Conservation (phyloP, 1,140 invertebrate species). For the Thaumatotibia leucotreta region DNA sequence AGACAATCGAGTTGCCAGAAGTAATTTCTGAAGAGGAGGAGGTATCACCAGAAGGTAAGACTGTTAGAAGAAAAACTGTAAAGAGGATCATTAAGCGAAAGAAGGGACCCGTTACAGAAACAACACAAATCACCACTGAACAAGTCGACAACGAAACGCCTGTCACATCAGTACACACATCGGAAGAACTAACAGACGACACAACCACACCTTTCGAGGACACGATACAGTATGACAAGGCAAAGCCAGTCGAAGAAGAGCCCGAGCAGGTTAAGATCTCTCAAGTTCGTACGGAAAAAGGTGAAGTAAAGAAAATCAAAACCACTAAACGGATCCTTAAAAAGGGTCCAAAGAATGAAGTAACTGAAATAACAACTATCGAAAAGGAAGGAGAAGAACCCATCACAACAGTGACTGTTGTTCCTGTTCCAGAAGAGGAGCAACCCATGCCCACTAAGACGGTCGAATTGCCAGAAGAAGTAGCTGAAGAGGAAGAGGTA, state of each 20-base stretch:
- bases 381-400: not conserved
- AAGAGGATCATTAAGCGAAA: constrained; percentile 26
- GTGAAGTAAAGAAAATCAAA: constrained; percentile 27
- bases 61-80: constrained; percentile 43
- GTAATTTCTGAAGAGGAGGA: constrained; percentile 29
- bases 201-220: not conserved
- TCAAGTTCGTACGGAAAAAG: constrained; percentile 41
- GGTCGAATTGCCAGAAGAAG: not conserved
- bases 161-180: constrained; percentile 26
- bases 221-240: constrained; percentile 23
- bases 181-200: constrained; percentile 21
- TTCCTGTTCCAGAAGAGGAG: not conserved
- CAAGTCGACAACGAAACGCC: constrained; percentile 35
- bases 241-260: constrained; percentile 16
- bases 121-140: constrained; percentile 33
- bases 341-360: not conserved
- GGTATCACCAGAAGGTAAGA: constrained; percentile 35
- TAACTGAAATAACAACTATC: not conserved
- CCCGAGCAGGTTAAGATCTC: constrained; percentile 30
- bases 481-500: not conserved
- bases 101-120: not conserved
- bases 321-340: constrained; percentile 29
- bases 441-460: not conserved
- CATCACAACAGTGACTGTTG: not conserved
- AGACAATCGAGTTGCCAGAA: constrained; percentile 32